These are phyloP conservation scores for Volucella inanis DNA, from an alignment of 2,888 invertebrate species.

Conservation along the genomic window DNA sequence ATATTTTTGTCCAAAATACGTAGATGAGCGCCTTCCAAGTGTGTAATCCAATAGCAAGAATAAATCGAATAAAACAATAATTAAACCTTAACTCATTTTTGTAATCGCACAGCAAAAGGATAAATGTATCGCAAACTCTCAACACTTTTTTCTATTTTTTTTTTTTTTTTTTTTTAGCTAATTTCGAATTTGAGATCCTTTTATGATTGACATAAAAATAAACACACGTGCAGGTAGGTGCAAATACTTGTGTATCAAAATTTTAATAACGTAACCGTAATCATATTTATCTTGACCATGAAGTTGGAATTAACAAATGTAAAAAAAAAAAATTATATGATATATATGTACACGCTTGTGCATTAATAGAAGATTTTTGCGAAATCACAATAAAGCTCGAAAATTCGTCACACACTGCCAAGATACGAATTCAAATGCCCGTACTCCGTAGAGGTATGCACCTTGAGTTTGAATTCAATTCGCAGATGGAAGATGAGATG, in stretches of 20 bases:
- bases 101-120: conserved; percentile 34
- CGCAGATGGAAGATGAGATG: conserved; percentile 23
- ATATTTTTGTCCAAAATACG: conserved; percentile 32
- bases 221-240: background rate
- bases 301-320: conserved; percentile 15
- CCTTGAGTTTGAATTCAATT: conserved; percentile 65
- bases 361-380: conserved; percentile 22
- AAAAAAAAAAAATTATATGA: conserved; percentile 2
- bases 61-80: background rate
- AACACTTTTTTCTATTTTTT: conserved; percentile 1
- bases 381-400: conserved; percentile 27
- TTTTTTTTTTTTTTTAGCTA: background rate
- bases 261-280: conserved; percentile 16
- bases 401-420: conserved; percentile 55
- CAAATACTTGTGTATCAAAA: background rate
- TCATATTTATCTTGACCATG: conserved; percentile 45
- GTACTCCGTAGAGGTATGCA: conserved; percentile 54
- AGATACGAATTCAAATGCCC: conserved; percentile 4
- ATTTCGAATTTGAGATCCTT: background rate
- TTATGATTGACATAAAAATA: conserved; percentile 4
- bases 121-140: conserved; percentile 17
- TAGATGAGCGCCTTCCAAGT: conserved; percentile 33
- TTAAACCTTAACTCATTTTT: conserved; percentile 41
- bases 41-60: conserved; percentile 56
- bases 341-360: conserved; percentile 1